Base-by-base conservation (phyloP, 2,797 vertebrate genomes). In the Acrossocheilus wenchowensis region DNA sequence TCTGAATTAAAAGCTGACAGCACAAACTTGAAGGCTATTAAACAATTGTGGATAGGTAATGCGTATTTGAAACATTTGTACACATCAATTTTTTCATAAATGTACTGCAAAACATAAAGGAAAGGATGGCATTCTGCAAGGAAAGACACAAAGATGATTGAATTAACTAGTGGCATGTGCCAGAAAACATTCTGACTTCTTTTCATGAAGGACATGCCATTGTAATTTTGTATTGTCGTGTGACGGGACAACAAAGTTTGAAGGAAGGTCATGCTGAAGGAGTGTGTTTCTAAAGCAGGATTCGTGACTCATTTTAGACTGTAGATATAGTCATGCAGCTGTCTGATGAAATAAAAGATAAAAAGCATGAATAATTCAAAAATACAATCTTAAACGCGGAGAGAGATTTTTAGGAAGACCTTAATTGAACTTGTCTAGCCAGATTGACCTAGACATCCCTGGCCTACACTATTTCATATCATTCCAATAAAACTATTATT, bases 331-430 rank as follows among this genome's bases (percentile, higher is more conserved):
- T 68, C 23, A 62, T 75, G 62, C 75, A 26, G 75, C 69, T 34
- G 74, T 77, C 75, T 81, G 77, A 78, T 78, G 50, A 74, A 87
- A 86, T 80, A 80, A 86, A 89, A 86, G 45, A 82, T 45, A 68
- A 62, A 89, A 88, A 11, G 75, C 75, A 89, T 89, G 80, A 87
- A 90, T 89, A 87, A 89, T 89, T 85, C 77, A 78, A 41, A 81
- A 85, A 82, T 64, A 69, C 52, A 62, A 85, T 81, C 64, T 74
- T 83, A 85, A 77, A 88, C 12, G 36, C 62, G 43, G 62, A 64
- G 43, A 54, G 74, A 43, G 54, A 36, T 81, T 80, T 87, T 80
- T 71, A 68, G 81, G 11, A 10, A 72, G 85, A 84, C 74, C 68
- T 73, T 85, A 81, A 82, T 17, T 80, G 68, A 87, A 85, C 88